Conservation (phyloP, 2,113 vertebrate species). For the Clinocottus analis region DNA sequence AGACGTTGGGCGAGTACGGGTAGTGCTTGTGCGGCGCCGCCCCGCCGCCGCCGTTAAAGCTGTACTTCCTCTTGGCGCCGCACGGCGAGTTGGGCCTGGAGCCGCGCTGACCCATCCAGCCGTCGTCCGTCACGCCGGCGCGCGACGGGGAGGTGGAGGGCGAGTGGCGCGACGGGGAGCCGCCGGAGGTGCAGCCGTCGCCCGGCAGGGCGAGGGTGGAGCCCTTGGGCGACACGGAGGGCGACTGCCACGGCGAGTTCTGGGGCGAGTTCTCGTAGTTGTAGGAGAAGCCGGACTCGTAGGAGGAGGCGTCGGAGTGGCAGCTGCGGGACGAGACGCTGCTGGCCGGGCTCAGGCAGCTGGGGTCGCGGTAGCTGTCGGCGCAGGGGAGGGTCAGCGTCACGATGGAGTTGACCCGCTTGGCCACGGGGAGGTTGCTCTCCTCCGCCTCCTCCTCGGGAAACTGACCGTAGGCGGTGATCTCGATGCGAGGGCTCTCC, state of each 20-base stretch:
- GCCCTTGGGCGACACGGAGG: conserved; percentile 94
- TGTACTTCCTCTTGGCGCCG: conserved; percentile 94
- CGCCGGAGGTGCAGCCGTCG: conserved; percentile 83
- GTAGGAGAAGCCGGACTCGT: conserved; percentile 94
- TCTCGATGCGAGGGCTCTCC: conserved; percentile 98
- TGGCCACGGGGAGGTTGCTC: conserved; percentile 80
- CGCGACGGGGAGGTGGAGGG: conserved; percentile 90
- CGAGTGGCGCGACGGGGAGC: conserved; percentile 90
- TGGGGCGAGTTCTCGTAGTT: conserved; percentile 93
- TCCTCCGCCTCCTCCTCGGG: conserved; percentile 89
- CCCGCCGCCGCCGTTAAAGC: conserved; percentile 86
- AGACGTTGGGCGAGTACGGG: conserved; percentile 89
- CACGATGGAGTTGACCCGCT: conserved; percentile 88
- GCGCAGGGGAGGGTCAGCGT: conserved; percentile 91
- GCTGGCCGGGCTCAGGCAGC: conserved; percentile 95
- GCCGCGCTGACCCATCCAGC: conserved; percentile 86
- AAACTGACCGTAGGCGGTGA: conserved; percentile 93
- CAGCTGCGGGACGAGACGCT: conserved; percentile 97
- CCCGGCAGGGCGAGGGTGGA: conserved; percentile 76
- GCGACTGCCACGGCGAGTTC: conserved; percentile 97
- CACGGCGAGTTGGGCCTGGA: conserved; percentile 89
- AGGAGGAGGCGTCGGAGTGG: conserved; percentile 96
- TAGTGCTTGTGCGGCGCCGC: conserved; percentile 75
- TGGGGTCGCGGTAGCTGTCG: conserved; percentile 93
- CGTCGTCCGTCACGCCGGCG: conserved; percentile 89